Evolutionary conservation across 2,888 invertebrate genomes (phyloP).

Genomic region (Seira musarum): DNA sequence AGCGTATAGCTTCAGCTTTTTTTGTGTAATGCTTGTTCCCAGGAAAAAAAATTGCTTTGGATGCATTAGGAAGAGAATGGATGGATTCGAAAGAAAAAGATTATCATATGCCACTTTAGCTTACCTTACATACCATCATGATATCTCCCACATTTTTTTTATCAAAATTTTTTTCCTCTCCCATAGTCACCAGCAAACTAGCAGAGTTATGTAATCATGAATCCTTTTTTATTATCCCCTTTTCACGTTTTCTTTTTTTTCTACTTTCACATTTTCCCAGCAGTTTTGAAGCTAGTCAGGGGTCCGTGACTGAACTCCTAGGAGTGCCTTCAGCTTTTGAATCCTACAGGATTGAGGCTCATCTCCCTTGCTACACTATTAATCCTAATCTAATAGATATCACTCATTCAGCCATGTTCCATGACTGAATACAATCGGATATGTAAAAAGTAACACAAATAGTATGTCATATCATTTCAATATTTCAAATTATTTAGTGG

Average conservation of each 20-base stretch:
- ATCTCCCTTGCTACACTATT: neutral
- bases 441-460: too few relatives aligned
- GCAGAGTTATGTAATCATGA: neutral
- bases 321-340: too few relatives aligned
- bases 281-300: neutral
- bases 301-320: neutral
- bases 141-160: neutral
- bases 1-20: neutral
- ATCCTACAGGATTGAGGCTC: too few relatives aligned
- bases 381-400: conserved; percentile 17
- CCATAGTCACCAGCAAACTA: neutral
- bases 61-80: conserved; percentile 25
- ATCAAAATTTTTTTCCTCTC: neutral
- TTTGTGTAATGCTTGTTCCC: neutral
- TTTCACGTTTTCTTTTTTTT: neutral
- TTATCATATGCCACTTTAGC: conserved; percentile 2
- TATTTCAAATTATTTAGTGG: too few relatives aligned
- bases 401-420: too few relatives aligned
- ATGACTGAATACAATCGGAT: too few relatives aligned
- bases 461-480: too few relatives aligned
- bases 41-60: neutral
- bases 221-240: neutral
- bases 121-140: too few relatives aligned
- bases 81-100: conserved; percentile 11
- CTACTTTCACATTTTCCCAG: conserved; percentile 9